phyloP scores from a whole-genome alignment of 2,888 invertebrate genomes.

The Cataglyphis rosenhaueri region DNA sequence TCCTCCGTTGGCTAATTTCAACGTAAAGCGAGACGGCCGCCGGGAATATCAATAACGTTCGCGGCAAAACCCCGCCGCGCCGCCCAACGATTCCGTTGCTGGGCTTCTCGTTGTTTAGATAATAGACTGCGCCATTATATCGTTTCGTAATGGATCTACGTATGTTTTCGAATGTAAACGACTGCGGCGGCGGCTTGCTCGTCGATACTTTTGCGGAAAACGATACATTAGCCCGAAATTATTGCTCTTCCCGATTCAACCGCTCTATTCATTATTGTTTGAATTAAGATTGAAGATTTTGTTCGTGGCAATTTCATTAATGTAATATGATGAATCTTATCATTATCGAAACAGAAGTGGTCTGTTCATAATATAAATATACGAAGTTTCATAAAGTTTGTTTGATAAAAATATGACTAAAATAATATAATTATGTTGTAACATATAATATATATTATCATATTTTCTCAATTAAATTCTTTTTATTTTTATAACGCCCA shows the following conservation, averaged over 20 bases:
- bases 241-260: conserved; percentile 37
- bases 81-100: conserved; percentile 64
- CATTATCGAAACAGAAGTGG: neutral
- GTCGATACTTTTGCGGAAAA: conserved; percentile 40
- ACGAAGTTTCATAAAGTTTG: neutral
- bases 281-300: conserved; percentile 36
- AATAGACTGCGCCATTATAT: conserved; percentile 66
- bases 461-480: neutral
- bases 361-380: neutral
- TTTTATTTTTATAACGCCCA: neutral
- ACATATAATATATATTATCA: neutral
- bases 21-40: conserved; percentile 60
- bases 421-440: neutral
- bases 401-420: neutral
- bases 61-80: conserved; percentile 64
- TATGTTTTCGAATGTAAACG: conserved; percentile 60
- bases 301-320: conserved; percentile 18
- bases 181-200: conserved; percentile 41
- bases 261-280: conserved; percentile 51
- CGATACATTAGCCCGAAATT: conserved; percentile 39
- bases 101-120: conserved; percentile 70
- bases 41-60: conserved; percentile 60
- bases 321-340: neutral
- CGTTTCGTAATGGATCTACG: conserved; percentile 66
- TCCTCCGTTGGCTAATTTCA: conserved; percentile 65